phyloP scores from a whole-genome alignment of 2,113 vertebrate genomes.

The Ophiodon elongatus region DNA sequence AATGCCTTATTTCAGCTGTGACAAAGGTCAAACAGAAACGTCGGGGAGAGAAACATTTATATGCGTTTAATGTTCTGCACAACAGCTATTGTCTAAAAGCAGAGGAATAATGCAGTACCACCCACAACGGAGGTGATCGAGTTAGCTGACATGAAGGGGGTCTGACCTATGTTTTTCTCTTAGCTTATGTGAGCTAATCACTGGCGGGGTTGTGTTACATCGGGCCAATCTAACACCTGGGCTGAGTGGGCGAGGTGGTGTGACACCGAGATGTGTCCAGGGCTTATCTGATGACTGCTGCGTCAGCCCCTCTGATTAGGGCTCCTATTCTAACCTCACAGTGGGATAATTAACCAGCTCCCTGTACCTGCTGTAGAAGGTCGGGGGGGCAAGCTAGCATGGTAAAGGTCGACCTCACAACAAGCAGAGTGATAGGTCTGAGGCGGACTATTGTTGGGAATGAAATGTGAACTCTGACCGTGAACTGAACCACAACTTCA shows the following conservation, averaged over 20 bases:
- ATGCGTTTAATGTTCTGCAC: constrained; percentile 12
- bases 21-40: constrained; percentile 49
- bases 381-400: constrained; percentile 38
- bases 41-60: constrained; percentile 62
- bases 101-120: constrained; percentile 69
- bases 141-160: constrained; percentile 69
- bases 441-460: background rate
- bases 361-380: constrained; percentile 71
- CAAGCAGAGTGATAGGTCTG: constrained; percentile 32
- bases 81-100: constrained; percentile 42
- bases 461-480: constrained; percentile 52
- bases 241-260: constrained; percentile 71
- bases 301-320: constrained; percentile 79
- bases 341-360: constrained; percentile 75
- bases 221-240: constrained; percentile 85
- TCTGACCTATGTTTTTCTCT: constrained; percentile 69
- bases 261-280: constrained; percentile 77
- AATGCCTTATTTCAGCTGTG: constrained; percentile 41
- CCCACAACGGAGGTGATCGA: constrained; percentile 75
- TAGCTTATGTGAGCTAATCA: constrained; percentile 85
- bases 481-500: constrained; percentile 36
- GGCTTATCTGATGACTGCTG: constrained; percentile 82
- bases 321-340: constrained; percentile 70
- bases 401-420: constrained; percentile 61
- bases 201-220: constrained; percentile 83